These are phyloP conservation scores for Agraylea sexmaculata DNA, from an alignment of 1,140 invertebrate species.

Conservation along the genomic window DNA sequence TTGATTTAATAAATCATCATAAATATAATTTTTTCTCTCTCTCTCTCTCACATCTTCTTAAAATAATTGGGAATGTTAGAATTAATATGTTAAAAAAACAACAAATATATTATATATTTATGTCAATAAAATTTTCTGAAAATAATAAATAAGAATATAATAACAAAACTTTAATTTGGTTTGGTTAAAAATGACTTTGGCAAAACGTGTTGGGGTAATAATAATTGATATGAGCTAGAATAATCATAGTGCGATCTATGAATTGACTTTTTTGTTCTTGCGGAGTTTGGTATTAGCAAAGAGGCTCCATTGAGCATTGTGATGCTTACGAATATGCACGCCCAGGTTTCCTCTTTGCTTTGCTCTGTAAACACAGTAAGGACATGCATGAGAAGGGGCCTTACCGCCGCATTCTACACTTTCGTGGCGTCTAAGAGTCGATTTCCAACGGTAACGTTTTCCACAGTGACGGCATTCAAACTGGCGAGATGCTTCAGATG, in stretches of 20 bases:
- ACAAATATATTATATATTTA: slow-evolving; percentile 7
- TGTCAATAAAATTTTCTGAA: slow-evolving; percentile 20
- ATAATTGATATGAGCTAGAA: slow-evolving; percentile 6
- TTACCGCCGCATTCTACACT: slow-evolving; percentile 81
- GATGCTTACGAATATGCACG: slow-evolving; percentile 69
- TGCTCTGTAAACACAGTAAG: slow-evolving; percentile 65
- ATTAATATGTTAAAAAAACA: slow-evolving; percentile 4
- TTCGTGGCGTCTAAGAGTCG: slow-evolving; percentile 67
- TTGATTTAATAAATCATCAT: background rate
- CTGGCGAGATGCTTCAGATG: slow-evolving; percentile 47
- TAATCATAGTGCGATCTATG: slow-evolving; percentile 8
- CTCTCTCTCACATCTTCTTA: background rate
- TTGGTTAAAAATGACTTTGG: slow-evolving; percentile 23
- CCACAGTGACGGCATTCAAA: slow-evolving; percentile 69
- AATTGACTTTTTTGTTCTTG: slow-evolving; percentile 29
- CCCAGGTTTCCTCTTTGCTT: slow-evolving; percentile 69
- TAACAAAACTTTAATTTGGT: slow-evolving; percentile 19
- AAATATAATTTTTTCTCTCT: slow-evolving; percentile 6
- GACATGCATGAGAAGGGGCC: slow-evolving; percentile 67
- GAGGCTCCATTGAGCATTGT: slow-evolving; percentile 40
- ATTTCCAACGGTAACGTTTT: slow-evolving; percentile 71
- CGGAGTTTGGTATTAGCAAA: slow-evolving; percentile 37
- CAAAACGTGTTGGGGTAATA: slow-evolving; percentile 10
- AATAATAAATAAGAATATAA: no score
- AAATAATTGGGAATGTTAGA: slow-evolving; percentile 1